Evolutionary conservation across 2,113 vertebrate species (phyloP).

Genomic region (Falco punctatus): DNA sequence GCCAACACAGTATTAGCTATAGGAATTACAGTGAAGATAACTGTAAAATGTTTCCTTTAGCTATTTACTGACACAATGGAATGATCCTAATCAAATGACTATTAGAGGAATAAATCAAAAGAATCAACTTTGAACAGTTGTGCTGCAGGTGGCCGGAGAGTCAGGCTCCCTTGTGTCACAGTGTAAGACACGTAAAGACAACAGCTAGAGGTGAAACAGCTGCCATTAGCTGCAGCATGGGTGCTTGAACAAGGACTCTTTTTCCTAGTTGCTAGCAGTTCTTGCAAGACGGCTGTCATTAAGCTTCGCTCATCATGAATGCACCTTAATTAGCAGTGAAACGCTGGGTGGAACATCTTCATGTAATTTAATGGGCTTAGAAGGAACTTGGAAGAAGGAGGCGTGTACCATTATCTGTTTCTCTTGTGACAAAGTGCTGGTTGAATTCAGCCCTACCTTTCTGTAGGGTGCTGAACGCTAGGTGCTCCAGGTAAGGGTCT

Average conservation of each 20-base stretch:
- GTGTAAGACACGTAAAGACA: background rate
- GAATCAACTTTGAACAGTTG: background rate
- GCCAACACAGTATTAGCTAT: background rate
- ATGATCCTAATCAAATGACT: background rate
- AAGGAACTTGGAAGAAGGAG: background rate
- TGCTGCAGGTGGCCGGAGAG: background rate
- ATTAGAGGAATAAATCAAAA: background rate
- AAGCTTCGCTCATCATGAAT: background rate
- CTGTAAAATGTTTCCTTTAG: background rate
- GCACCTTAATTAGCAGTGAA: background rate
- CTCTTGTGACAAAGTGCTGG: background rate
- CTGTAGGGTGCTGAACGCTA: background rate
- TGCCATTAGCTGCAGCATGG: background rate
- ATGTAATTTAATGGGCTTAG: background rate
- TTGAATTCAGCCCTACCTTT: background rate
- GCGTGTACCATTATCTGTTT: background rate
- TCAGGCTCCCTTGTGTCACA: no score
- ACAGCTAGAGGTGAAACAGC: background rate
- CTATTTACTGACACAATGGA: background rate
- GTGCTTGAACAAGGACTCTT: background rate
- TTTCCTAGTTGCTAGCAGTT: background rate
- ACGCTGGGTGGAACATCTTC: background rate
- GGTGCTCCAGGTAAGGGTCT: background rate
- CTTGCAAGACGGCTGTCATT: background rate
- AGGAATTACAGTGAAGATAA: background rate